Evolutionary conservation across 2,113 vertebrate species (phyloP).

Genomic region (Amazona guildingii): DNA sequence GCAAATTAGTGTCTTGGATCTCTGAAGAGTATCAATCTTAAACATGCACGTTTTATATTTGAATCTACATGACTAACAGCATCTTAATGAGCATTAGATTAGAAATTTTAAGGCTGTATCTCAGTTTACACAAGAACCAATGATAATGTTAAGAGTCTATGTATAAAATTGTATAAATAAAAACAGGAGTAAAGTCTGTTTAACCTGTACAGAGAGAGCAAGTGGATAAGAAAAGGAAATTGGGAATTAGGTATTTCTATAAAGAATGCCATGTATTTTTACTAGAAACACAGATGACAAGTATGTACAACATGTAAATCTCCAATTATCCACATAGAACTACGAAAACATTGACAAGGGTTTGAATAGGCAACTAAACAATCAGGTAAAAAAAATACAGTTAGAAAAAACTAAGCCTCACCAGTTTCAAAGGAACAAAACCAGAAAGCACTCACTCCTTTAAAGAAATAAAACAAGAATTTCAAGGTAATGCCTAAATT

Average conservation of each 20-base stretch:
- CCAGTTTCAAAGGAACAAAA: constrained; percentile 47
- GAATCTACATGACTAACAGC: not conserved
- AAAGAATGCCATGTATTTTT: constrained; percentile 70
- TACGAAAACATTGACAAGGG: constrained; percentile 70
- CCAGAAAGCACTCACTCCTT: constrained; percentile 36
- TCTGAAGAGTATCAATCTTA: not conserved
- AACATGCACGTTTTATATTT: not conserved
- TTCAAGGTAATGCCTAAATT: constrained; percentile 51
- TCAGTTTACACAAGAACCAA: constrained; percentile 33
- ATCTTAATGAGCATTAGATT: not conserved
- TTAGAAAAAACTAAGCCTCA: constrained; percentile 55
- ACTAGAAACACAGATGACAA: constrained; percentile 69
- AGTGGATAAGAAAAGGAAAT: constrained; percentile 66
- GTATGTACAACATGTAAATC: constrained; percentile 71
- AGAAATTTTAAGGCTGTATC: constrained; percentile 73
- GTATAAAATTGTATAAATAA: constrained; percentile 54
- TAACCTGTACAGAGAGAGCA: constrained; percentile 64
- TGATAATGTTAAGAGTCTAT: not conserved
- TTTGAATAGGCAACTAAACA: constrained; percentile 66
- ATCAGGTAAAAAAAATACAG: constrained; percentile 56
- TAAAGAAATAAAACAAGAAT: not conserved
- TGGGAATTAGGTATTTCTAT: constrained; percentile 58
- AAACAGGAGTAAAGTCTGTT: constrained; percentile 40
- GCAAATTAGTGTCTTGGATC: not conserved
- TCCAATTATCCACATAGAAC: constrained; percentile 67